Evolutionary conservation across 2,888 invertebrate genomes (phyloP), one percentile per base, ranked within the genome.

Genomic region (Orthonychiurus folsomi): DNA sequence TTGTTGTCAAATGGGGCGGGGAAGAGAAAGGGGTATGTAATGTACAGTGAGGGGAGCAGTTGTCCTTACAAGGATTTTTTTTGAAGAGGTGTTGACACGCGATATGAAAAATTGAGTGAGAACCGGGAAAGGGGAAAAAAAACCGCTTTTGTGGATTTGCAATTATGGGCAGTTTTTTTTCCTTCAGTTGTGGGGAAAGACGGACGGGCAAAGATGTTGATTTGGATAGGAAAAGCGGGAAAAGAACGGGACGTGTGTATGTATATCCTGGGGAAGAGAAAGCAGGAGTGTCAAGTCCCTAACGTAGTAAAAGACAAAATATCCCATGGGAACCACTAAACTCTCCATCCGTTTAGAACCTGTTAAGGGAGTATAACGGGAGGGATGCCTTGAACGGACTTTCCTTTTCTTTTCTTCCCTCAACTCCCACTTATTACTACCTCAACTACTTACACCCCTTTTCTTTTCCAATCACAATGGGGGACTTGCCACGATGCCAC

Each of bases 71-170:
- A 63, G 65, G 65, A 63, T 65, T 62, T 62, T 66, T 62, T 68
- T 66, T 69, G 69, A 69, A 64, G 61, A 66, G 69, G 66, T 69
- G 69, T 68, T 68, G 68, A 69, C 69, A 69, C 63, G 69, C 68
- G 65, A 69, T 69, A 69, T 69, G 69, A 69, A 69, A 69, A 66
- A 69, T 69, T 66, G 62, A 65, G 60, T 65, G 62, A 62, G 55
- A 24, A 56, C 28, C 52, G 37, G 37, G 20, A 54, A 54, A 37
- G 37, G 5, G 37, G 15, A 37, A 37, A 63, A 60, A 64, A 55
- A 54, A 61, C 62, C 59, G 55, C 61, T 61, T 67, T 68, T 71
- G 71, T 71, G 67, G 69, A 69, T 71, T 71, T 71, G 69, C 71
- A 71, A 71, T 71, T 71, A 71, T 37, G 37, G 37, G 37, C 37